Evolutionary conservation across 2,113 vertebrate species (phyloP).

Genomic region (Baryphthengus martii): DNA sequence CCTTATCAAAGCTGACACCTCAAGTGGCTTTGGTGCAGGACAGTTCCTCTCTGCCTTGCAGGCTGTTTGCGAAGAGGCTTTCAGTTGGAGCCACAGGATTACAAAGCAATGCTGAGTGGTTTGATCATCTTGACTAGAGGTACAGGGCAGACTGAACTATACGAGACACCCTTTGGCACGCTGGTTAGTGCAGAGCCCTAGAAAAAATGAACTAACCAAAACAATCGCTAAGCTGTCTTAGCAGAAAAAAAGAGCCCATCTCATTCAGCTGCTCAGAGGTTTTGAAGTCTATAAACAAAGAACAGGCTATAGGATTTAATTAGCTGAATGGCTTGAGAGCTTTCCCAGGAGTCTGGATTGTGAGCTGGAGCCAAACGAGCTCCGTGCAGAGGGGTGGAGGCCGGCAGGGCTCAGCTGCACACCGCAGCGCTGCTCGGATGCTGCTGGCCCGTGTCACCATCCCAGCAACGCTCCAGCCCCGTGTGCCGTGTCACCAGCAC

Average conservation of each 20-base stretch:
- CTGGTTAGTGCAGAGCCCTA: not conserved
- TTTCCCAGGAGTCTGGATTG: fast-evolving
- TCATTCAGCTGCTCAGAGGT: not conserved
- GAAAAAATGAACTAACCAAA: not conserved
- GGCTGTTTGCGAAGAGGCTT: not conserved
- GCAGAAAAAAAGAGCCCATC: not conserved
- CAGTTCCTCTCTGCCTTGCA: not conserved
- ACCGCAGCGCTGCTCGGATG: fast-evolving
- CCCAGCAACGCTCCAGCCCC: not conserved
- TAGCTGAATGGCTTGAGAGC: not conserved
- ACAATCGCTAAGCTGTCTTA: not conserved
- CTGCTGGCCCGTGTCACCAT: fast-evolving
- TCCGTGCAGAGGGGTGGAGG: not conserved
- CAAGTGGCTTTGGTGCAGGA: not conserved
- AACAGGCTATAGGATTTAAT: not conserved
- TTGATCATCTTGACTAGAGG: not conserved
- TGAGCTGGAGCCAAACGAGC: not conserved
- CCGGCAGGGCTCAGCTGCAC: not conserved
- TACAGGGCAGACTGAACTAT: not conserved
- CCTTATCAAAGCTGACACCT: not conserved
- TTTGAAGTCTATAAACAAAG: not conserved
- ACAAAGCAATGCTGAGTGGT: not conserved
- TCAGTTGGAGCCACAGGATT: not conserved
- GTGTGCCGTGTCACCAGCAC: not conserved
- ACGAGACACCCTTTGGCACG: not conserved